Evolutionary conservation across 2,113 vertebrate species (phyloP).

Genomic region (Sander vitreus): DNA sequence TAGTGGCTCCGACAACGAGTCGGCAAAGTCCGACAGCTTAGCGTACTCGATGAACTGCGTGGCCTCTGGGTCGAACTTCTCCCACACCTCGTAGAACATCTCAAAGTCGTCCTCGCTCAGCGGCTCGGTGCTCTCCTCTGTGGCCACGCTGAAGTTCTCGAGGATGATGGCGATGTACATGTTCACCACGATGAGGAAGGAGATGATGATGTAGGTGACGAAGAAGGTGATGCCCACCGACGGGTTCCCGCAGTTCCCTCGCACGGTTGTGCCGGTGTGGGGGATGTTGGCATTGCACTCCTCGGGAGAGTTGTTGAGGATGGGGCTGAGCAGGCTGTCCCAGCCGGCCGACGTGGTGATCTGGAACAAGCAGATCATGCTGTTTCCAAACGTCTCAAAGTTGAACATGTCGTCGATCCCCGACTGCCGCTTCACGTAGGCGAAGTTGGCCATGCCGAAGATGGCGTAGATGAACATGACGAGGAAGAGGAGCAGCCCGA

Average conservation of each 20-base stretch:
- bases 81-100: slow-evolving; percentile 99
- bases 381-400: slow-evolving; percentile 98
- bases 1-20: slow-evolving; percentile 93
- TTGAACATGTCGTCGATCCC: slow-evolving; percentile 99
- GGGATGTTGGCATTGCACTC: slow-evolving; percentile 89
- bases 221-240: slow-evolving; percentile 98
- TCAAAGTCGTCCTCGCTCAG: slow-evolving; percentile 98
- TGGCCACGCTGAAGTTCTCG: slow-evolving; percentile 99
- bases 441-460: slow-evolving; percentile 98
- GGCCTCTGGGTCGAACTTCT: slow-evolving; percentile 97
- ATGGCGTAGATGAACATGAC: slow-evolving; percentile 99
- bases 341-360: slow-evolving; percentile 98
- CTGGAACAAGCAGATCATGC: slow-evolving; percentile 98
- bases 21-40: slow-evolving; percentile 93
- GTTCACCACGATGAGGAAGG: slow-evolving; percentile 99
- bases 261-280: slow-evolving; percentile 87
- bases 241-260: slow-evolving; percentile 95
- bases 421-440: slow-evolving; percentile 92
- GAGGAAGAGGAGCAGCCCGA: slow-evolving; percentile 95
- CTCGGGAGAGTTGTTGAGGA: slow-evolving; percentile 94
- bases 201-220: slow-evolving; percentile 99
- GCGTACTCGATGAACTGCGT: slow-evolving; percentile 98
- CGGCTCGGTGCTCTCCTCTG: slow-evolving; percentile 98
- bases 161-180: slow-evolving; percentile 99
- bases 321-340: slow-evolving; percentile 96